A percentile compares a stretch with the other conserved stretches of the same genome.
phyloP scores from a whole-genome alignment of 2,797 vertebrate species.

The Esox lucius region DNA sequence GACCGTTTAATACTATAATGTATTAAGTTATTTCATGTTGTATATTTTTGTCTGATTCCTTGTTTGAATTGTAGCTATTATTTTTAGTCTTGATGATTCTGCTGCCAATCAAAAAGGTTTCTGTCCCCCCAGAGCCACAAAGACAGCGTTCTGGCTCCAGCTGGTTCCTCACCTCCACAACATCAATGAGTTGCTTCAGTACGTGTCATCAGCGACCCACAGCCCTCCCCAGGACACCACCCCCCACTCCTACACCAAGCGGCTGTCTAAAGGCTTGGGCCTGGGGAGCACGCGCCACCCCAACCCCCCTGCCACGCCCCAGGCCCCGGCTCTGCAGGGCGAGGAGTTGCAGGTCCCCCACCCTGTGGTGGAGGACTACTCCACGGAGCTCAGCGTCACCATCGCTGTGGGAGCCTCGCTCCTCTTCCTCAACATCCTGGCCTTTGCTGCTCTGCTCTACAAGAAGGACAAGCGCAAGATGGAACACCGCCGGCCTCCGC shows the following conservation, averaged over 20 bases:
- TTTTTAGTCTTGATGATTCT: background rate
- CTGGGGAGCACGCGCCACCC: conserved; percentile 91
- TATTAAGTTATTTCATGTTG: background rate
- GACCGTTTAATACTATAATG: background rate
- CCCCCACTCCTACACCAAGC: conserved; percentile 90
- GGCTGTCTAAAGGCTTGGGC: conserved; percentile 86
- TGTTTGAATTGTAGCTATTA: background rate
- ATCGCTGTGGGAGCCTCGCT: conserved; percentile 94
- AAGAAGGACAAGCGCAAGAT: conserved; percentile 95
- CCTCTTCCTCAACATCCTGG: conserved; percentile 93
- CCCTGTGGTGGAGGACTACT: conserved; percentile 87
- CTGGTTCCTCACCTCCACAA: conserved; percentile 94
- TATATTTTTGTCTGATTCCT: background rate
- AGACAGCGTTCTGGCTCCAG: conserved; percentile 97
- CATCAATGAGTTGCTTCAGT: conserved; percentile 93
- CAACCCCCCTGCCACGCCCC: conserved; percentile 84
- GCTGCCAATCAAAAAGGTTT: background rate
- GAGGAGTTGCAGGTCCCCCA: conserved; percentile 77
- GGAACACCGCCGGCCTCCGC: conserved; percentile 88
- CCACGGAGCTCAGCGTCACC: conserved; percentile 92
- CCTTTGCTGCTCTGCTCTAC: conserved; percentile 92
- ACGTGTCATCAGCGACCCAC: conserved; percentile 93
- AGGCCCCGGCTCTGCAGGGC: conserved; percentile 82
- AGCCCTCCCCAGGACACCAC: conserved; percentile 93
- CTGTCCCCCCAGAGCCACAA: conserved; percentile 78